These are phyloP conservation scores for Orthosia cruda DNA, from an alignment of 2,888 invertebrate genomes.

Conservation along the genomic window DNA sequence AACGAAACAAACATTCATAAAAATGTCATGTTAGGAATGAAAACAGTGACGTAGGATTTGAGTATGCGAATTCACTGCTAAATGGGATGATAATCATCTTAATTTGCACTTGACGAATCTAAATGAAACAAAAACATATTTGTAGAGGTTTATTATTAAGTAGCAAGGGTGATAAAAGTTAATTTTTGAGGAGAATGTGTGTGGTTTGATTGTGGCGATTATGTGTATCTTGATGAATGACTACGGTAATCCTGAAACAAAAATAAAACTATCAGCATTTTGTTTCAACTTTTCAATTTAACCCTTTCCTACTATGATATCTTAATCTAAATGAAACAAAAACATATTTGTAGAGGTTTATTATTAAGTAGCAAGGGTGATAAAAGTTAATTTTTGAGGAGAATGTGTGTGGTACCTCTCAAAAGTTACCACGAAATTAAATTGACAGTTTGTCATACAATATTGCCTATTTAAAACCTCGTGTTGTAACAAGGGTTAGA, in stretches of 20 bases:
- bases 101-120: background rate
- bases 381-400: conserved; percentile 3
- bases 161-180: background rate
- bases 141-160: conserved; percentile 37
- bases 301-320: background rate
- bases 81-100: background rate
- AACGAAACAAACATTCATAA: background rate
- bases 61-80: conserved; percentile 3
- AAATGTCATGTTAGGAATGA: background rate
- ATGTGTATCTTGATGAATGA: conserved; percentile 16
- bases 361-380: conserved; percentile 12
- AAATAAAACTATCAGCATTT: conserved; percentile 9
- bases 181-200: conserved; percentile 14
- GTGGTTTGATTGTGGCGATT: conserved; percentile 2
- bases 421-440: too few relatives aligned
- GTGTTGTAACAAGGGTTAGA: background rate
- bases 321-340: conserved; percentile 30
- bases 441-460: too few relatives aligned
- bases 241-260: conserved; percentile 72
- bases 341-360: conserved; percentile 30
- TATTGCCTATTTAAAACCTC: too few relatives aligned
- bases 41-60: background rate
- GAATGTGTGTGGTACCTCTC: conserved; percentile 19
- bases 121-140: conserved; percentile 27
- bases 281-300: background rate